Conservation (phyloP, 2,888 invertebrate species). For the Steinernema hermaphroditum region DNA sequence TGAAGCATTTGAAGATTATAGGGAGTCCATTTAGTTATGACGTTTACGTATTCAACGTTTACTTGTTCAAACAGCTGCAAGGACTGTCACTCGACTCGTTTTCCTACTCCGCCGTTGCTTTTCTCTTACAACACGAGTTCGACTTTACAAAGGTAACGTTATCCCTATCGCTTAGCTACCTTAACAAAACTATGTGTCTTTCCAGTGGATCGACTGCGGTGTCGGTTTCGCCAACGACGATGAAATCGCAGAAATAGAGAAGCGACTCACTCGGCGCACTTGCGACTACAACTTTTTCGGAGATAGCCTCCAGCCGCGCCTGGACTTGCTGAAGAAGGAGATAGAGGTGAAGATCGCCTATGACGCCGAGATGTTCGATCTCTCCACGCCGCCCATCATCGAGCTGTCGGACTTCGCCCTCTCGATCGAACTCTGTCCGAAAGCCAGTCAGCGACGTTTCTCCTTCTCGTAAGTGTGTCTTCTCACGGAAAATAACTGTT, state of each 20-base stretch:
- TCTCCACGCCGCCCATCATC: background rate
- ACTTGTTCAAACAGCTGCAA: slow-evolving; percentile 17
- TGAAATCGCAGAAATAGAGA: slow-evolving; percentile 5
- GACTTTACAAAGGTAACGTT: slow-evolving; percentile 6
- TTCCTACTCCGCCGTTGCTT: slow-evolving; percentile 17
- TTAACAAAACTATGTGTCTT: too few relatives aligned
- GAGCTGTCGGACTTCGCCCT: slow-evolving; percentile 3
- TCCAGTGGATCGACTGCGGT: slow-evolving; percentile 15
- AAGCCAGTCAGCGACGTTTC: background rate
- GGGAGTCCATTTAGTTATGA: background rate
- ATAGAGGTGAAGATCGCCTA: slow-evolving; percentile 3
- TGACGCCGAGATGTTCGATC: slow-evolving; percentile 22
- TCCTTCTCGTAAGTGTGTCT: background rate
- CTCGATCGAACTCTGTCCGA: slow-evolving; percentile 9
- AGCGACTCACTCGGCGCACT: background rate
- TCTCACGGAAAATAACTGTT: background rate
- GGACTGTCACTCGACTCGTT: slow-evolving; percentile 20
- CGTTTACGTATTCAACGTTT: slow-evolving; percentile 5
- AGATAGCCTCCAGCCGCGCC: background rate
- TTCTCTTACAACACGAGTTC: slow-evolving; percentile 17
- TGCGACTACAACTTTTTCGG: slow-evolving; percentile 11
- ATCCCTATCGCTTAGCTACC: too few relatives aligned
- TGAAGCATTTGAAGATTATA: background rate
- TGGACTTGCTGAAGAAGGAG: slow-evolving; percentile 11
- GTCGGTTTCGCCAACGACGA: slow-evolving; percentile 20